phyloP scores from a whole-genome alignment of 2,113 vertebrate species.

The Trachemys scripta region DNA sequence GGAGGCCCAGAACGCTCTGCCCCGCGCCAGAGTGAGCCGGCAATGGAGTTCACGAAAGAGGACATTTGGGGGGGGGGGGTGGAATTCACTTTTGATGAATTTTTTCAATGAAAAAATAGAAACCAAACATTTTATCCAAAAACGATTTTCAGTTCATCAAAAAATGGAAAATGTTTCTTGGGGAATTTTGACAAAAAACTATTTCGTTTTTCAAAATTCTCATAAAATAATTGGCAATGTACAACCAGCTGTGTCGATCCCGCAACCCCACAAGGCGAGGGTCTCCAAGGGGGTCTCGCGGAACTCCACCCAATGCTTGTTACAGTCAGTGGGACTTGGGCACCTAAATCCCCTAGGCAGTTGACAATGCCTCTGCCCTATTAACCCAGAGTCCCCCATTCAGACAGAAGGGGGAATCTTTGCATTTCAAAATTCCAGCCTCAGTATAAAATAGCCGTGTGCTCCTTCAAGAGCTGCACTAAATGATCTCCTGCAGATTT shows the following conservation, averaged over 20 bases:
- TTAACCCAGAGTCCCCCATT: neutral
- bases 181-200: too few species aligned
- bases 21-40: fast-evolving
- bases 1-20: fast-evolving
- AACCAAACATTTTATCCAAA: neutral
- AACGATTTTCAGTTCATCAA: neutral
- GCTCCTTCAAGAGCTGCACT: neutral
- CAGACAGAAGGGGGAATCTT: neutral
- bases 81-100: neutral
- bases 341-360: neutral
- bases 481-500: neutral
- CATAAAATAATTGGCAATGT: neutral
- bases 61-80: fast-evolving
- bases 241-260: neutral
- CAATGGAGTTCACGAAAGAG: neutral
- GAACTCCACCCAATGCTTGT: neutral
- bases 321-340: neutral
- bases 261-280: neutral
- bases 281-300: neutral
- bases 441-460: neutral
- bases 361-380: neutral
- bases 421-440: neutral
- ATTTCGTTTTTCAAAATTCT: too few species aligned
- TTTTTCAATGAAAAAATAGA: neutral
- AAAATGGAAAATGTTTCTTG: neutral